Evolutionary conservation across 2,888 invertebrate species (phyloP).

Genomic region (Therioaphis trifolii): DNA sequence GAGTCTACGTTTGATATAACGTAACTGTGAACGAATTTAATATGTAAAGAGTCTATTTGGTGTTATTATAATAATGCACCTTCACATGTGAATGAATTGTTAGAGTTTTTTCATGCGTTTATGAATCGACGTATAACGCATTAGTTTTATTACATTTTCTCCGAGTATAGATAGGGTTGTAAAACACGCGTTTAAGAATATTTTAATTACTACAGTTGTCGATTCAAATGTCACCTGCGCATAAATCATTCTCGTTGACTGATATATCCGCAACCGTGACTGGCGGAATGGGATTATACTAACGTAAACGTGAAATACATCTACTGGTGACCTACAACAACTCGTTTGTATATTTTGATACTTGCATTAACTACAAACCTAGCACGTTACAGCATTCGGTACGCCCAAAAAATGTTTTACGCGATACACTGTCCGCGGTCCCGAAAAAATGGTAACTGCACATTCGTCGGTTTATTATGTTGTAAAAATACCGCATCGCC

Average conservation of each 20-base stretch:
- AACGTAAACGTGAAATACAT: too few relatives aligned
- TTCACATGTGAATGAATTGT: neutral
- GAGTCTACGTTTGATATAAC: neutral
- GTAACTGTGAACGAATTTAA: neutral
- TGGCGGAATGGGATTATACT: neutral
- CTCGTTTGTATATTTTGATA: neutral
- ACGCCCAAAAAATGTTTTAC: too few relatives aligned
- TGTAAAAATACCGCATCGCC: too few relatives aligned
- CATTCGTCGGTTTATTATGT: too few relatives aligned
- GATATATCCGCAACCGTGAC: too few relatives aligned
- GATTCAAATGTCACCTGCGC: neutral
- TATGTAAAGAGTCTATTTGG: neutral
- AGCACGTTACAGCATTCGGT: too few relatives aligned
- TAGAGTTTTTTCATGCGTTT: neutral
- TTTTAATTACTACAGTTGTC: neutral
- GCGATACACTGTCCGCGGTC: too few relatives aligned
- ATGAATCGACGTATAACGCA: neutral
- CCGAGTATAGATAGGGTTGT: neutral
- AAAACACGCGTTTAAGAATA: neutral
- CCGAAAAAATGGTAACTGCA: too few relatives aligned
- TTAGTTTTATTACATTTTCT: neutral
- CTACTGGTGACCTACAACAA: neutral
- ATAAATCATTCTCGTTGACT: neutral
- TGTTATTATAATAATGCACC: neutral
- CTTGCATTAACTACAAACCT: neutral